These are phyloP conservation scores for Odontophorus gujanensis DNA, from an alignment of 2,113 vertebrate species.

Conservation along the genomic window DNA sequence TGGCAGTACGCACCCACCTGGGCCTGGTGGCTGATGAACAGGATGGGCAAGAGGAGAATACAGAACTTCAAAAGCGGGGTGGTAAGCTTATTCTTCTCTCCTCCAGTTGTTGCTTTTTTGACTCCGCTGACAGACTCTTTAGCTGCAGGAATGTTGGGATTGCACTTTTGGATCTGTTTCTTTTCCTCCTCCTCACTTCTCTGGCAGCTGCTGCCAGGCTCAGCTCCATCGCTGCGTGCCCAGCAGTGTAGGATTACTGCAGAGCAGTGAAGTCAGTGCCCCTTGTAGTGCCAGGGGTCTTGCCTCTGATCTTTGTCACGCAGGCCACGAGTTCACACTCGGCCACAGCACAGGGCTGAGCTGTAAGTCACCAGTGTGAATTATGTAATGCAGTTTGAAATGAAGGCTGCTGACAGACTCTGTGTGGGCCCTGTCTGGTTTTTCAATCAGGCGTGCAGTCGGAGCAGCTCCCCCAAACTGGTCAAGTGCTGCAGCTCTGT, in stretches of 20 bases:
- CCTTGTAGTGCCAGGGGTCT: background rate
- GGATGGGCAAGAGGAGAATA: slow-evolving; percentile 84
- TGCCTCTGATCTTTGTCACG: background rate
- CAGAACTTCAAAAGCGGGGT: slow-evolving; percentile 89
- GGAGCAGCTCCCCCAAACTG: background rate
- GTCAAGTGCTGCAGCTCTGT: fast-evolving
- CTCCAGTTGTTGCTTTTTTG: background rate
- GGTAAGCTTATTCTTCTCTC: slow-evolving; percentile 76
- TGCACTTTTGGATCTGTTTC: fast-evolving
- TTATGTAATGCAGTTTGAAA: background rate
- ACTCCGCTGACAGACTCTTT: background rate
- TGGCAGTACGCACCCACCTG: slow-evolving; percentile 92
- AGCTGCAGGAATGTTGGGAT: background rate
- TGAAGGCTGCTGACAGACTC: background rate
- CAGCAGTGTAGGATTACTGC: background rate
- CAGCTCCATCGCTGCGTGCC: fast-evolving
- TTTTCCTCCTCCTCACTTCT: background rate
- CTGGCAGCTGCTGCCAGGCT: background rate
- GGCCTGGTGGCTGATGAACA: slow-evolving; percentile 82
- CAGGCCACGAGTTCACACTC: fast-evolving
- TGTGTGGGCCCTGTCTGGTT: background rate
- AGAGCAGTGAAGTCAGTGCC: fast-evolving
- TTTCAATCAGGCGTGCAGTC: fast-evolving
- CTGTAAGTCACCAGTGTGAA: background rate
- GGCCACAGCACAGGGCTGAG: fast-evolving